Evolutionary conservation across 2,797 vertebrate genomes (phyloP), one percentile per base, ranked within the genome.

Genomic region (Xenentodon cancila): DNA sequence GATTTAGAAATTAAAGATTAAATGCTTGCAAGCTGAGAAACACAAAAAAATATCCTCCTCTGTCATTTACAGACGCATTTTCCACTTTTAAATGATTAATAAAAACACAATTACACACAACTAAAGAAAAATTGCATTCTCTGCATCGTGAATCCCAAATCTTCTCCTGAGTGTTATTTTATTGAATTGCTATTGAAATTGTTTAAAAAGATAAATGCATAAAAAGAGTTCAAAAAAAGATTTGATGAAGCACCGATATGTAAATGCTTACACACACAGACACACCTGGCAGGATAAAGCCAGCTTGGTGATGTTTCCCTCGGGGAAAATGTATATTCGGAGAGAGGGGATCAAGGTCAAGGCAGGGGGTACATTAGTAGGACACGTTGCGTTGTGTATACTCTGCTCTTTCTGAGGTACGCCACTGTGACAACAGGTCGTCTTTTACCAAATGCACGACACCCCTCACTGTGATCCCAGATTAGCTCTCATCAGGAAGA

Each of bases 1-100:
- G 89, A 91, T 92, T 93, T 91, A 90, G 88, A 93, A 91, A 93
- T 85, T 84, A 90, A 92, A 93, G 92, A 93, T 93, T 92, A 92
- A 91, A 92, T 81, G 84, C 62, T 81, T 60, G 81, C 64, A 73
- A 73, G 75, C 84, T 77, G 77, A 81, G 86, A 90, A 81, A 88
- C 59, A 73, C 65, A 64, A 76, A 59, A 69, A 88, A 81, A 84
- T 73, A 75, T 80, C 69, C 77, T 71, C 44, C 57, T 68, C 66
- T 68, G 58, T 74, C 75, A 71, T 57, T 73, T 64, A 60, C 40
- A 21, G 48, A 64, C 53, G 60, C 27, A 20, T 57, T 49, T 46
- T 27, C 25, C 20, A 57, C 20, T 22, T 57, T 60, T 59, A 67
- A 49, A 55, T 46, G 56, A 32, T 70, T 59, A 57, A 43, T 49